Percentiles rank a stretch among this genome's conserved stretches.
Evolutionary conservation across 2,888 invertebrate genomes (phyloP).

Genomic region (Lucinisca nassula): DNA sequence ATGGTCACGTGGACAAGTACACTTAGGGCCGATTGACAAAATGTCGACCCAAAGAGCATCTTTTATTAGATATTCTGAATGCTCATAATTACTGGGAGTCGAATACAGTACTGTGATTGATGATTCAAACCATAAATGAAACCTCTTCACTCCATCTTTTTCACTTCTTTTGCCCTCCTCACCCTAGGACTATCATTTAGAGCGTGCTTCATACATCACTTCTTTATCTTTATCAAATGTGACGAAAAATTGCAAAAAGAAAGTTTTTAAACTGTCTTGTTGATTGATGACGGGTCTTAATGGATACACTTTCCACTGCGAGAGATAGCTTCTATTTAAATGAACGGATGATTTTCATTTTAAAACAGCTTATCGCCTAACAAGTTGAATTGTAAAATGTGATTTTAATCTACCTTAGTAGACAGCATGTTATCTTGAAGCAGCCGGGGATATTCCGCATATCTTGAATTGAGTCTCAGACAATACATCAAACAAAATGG

Average conservation of each 20-base stretch:
- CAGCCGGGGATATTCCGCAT: background rate
- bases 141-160: background rate
- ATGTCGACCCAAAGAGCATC: no score
- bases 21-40: no score
- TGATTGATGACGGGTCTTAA: constrained; percentile 4
- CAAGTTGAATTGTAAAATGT: background rate
- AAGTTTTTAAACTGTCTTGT: background rate
- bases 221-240: background rate
- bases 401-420: background rate
- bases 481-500: no score
- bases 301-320: constrained; percentile 1
- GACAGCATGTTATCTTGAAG: background rate
- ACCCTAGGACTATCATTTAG: background rate
- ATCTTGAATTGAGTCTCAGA: no score
- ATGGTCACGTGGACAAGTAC: no score
- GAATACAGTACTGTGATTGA: background rate
- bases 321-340: background rate
- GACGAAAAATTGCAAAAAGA: background rate
- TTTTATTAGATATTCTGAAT: no score
- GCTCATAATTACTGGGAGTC: no score
- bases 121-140: background rate
- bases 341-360: background rate
- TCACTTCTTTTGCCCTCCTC: background rate
- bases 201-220: background rate
- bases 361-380: background rate